Base-by-base conservation (phyloP, 2,888 invertebrate genomes). In the Aplocera efformata region DNA sequence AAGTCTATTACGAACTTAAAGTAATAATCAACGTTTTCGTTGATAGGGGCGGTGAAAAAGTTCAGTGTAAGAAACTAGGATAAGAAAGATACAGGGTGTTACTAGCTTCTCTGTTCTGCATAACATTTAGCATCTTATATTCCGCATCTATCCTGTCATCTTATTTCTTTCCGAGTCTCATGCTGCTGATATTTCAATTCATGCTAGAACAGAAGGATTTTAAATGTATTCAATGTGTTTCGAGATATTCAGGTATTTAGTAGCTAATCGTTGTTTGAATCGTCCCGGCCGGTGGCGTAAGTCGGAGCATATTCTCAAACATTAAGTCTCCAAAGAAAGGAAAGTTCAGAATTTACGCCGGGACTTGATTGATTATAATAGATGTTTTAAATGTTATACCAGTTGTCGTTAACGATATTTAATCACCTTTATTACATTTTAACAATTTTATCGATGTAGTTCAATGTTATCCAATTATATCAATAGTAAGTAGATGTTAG, bases 31-130 rank as follows among this genome's bases (percentile, higher is more conserved):
- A n/a, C n/a, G n/a, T n/a, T n/a, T n/a, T n/a, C n/a, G n/a, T n/a
- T n/a, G n/a, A n/a, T n/a, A n/a, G 33, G 9, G 8, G 8, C 33
- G 37, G 49, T 43, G 39, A n/a, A n/a, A 43, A 39, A 45, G 38
- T 62, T 58, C 56, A 59, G 42, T 47, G 54, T 48, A 37, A 43
- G 61, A 58, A 50, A 54, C 57, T 72, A 73, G 67, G 56, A 42
- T 68, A 68, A 72, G 63, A 62, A 66, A 61, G 53, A 67, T 67
- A 73, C 81, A 81, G 81, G 74, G 73, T 81, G 81, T 79, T 78
- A 75, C 77, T 67, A 70, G 64, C 71, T 78, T 79, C 75, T 70
- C 37, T 59, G 50, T 49, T 32, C 10, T 25, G 23, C 13, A 27
- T 32, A 20, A 11, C 30, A 43, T 31, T 35, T 13, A 21, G 24